Base-by-base conservation (phyloP, 2,888 invertebrate species). In the Alitta virens region DNA sequence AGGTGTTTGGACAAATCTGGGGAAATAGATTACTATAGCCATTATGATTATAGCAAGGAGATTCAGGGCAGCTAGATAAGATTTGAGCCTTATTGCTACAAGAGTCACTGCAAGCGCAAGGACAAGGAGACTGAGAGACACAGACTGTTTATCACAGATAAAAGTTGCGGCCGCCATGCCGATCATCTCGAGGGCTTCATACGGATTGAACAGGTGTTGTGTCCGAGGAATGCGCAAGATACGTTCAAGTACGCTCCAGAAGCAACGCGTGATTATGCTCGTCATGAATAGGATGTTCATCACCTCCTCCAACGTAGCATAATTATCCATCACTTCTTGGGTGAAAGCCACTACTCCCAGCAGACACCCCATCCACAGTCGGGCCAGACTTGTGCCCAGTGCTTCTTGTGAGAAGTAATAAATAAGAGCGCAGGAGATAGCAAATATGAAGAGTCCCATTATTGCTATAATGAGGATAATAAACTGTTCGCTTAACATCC, bases 321-420 rank as follows among this genome's bases (percentile, higher is more conserved):
- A 72, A 58, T 74, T 68, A 40, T 72, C 71, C 23, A 71, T 67
- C 12, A 66, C 52, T 16, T 54, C 51, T 14, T 72, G 69, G 50
- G 78, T 72, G 67, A 79, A 78, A 2, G 74, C 70, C 1, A 80
- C 64, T 16, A 80, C 73, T 18, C 79, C 80, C 1, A 79, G 68
- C 18, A 78, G 70, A 62, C 76, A 74, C 2, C 80, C 79, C 9
- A 78, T 67, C 79, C 79, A 80, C 14, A 79, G 67, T 49, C 77
- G 74, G 18, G 73, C 66, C 40, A 80, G 43, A 1, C 74, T 68
- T 26, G 65, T 68, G n/a, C 78, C 78, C 7, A 78, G 57, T 3
- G 66, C 53, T 18, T 72, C 72, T 61, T 69, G 66, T 26, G 74
- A 71, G 63, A 78, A 78, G 64, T 78, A 78, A 62, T 76, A 77